These are phyloP conservation scores for Pocillopora meandrina DNA, from an alignment of 92 coral and sea anemone species.

Conservation along the genomic window DNA sequence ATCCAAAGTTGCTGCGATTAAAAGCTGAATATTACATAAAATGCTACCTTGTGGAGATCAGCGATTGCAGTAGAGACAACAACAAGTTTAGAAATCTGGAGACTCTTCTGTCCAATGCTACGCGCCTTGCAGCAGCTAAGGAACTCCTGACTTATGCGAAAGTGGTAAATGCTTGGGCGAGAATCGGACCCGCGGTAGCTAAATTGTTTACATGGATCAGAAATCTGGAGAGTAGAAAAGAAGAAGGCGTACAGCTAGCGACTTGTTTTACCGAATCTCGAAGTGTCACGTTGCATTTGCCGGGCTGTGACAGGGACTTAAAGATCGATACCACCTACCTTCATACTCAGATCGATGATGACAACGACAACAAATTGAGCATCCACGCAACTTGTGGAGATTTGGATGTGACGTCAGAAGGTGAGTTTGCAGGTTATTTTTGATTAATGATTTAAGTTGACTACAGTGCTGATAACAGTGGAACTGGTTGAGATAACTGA, in stretches of 20 bases:
- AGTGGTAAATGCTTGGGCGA: neutral
- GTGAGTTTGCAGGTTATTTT: too few species aligned
- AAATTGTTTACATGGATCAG: neutral
- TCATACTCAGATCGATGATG: constrained; percentile 7
- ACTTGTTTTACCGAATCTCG: neutral
- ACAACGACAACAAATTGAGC: constrained; percentile 5
- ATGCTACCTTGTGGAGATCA: too few species aligned
- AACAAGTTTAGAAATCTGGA: neutral
- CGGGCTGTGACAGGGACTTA: neutral
- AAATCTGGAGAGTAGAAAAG: neutral
- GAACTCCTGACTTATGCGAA: neutral
- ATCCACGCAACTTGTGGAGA: constrained; percentile 45
- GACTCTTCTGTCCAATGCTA: neutral
- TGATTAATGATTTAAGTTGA: too few species aligned
- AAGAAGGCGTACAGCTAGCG: neutral
- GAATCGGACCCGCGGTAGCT: neutral
- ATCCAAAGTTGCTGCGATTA: neutral
- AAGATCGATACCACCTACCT: constrained; percentile 5
- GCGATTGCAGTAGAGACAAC: neutral
- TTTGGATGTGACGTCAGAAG: constrained; percentile 1
- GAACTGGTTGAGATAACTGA: too few species aligned
- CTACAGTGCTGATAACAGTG: too few species aligned
- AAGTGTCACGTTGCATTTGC: neutral
- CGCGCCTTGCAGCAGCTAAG: neutral
- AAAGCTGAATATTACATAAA: neutral